Percentiles rank a stretch among this genome's conserved stretches.
Conservation (phyloP, 2,113 vertebrate genomes). For the Nestor notabilis region DNA sequence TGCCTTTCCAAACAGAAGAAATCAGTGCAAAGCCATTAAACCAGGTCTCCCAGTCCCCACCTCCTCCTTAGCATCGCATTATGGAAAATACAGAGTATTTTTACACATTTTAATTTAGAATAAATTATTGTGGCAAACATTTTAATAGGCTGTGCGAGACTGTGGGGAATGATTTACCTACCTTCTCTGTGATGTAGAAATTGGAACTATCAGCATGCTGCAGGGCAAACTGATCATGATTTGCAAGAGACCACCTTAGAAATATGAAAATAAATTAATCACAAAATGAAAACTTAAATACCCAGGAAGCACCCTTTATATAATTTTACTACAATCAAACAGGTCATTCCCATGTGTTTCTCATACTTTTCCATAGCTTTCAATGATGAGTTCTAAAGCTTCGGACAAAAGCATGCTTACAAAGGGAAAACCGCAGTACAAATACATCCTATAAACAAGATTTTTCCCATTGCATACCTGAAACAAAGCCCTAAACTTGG, state of each 20-base stretch:
- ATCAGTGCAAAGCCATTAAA: not conserved
- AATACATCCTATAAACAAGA: not conserved
- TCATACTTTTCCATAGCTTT: not conserved
- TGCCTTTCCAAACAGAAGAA: not conserved
- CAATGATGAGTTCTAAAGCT: not conserved
- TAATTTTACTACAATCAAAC: not conserved
- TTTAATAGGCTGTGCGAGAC: not conserved
- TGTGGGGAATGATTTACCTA: constrained; percentile 47
- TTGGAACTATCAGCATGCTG: constrained; percentile 92
- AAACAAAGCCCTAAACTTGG: not conserved
- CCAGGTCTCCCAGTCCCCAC: not conserved
- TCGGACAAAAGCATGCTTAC: not conserved
- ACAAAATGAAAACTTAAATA: not conserved
- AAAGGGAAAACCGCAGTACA: not conserved
- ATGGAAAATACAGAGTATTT: not conserved
- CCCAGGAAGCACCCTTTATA: not conserved
- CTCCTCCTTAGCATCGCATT: rapidly evolving
- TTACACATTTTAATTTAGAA: not conserved
- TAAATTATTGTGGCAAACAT: not conserved
- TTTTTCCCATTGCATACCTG: not conserved
- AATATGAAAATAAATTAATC: constrained; percentile 43
- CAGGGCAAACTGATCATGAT: constrained; percentile 90
- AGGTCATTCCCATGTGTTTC: not conserved
- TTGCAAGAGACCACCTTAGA: constrained; percentile 91
- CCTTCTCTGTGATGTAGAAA: constrained; percentile 99